Conservation (phyloP, 2,888 invertebrate genomes). For the Drosophila merina region DNA sequence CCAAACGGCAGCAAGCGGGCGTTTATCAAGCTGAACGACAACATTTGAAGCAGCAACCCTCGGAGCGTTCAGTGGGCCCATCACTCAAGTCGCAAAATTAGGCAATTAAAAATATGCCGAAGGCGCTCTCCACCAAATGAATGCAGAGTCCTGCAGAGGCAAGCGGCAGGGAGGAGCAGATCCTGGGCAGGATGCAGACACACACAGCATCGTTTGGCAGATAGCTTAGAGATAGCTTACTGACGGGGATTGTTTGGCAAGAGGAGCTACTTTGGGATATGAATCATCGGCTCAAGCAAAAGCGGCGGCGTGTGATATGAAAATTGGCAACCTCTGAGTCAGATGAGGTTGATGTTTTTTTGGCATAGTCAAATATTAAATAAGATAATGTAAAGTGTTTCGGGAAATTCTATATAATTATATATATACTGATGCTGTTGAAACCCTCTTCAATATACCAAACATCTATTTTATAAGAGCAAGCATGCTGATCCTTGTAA, state of each 20-base stretch:
- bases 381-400: no score
- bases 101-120: slow-evolving; percentile 84
- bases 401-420: not conserved
- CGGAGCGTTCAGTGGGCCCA: slow-evolving; percentile 68
- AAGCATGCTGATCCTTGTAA: slow-evolving; percentile 16
- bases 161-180: slow-evolving; percentile 6
- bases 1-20: slow-evolving; percentile 69
- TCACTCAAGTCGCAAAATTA: slow-evolving; percentile 83
- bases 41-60: slow-evolving; percentile 64
- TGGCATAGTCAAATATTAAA: not conserved
- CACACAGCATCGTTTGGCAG: slow-evolving; percentile 41
- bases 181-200: slow-evolving; percentile 17
- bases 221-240: slow-evolving; percentile 55
- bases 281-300: slow-evolving; percentile 73
- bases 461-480: not conserved
- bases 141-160: slow-evolving; percentile 44
- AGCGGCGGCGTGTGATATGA: slow-evolving; percentile 29
- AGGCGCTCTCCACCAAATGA: slow-evolving; percentile 75
- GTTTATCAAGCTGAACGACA: slow-evolving; percentile 80
- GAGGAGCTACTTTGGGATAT: slow-evolving; percentile 52
- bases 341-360: not conserved
- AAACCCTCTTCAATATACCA: not conserved
- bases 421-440: not conserved
- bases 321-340: slow-evolving; percentile 55
- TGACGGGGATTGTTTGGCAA: slow-evolving; percentile 26